phyloP scores from a whole-genome alignment of 2,888 invertebrate genomes.

The Luperina nickerlii region DNA sequence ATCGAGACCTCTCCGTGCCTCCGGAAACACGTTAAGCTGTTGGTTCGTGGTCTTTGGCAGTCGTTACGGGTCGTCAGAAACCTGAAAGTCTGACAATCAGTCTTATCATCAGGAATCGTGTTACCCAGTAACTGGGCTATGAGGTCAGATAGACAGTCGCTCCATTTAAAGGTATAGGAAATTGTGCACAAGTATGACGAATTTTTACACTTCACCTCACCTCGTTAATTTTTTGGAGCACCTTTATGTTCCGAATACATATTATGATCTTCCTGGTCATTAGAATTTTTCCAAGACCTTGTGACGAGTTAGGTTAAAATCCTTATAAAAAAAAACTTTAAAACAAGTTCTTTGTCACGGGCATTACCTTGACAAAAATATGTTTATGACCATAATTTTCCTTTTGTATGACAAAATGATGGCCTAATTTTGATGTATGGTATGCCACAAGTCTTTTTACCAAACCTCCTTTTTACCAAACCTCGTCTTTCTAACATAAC shows the following conservation, averaged over 20 bases:
- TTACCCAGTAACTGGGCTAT: background rate
- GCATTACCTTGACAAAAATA: background rate
- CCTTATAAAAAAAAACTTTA: background rate
- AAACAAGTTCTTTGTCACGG: constrained; percentile 20
- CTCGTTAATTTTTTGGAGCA: background rate
- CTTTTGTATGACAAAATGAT: constrained; percentile 15
- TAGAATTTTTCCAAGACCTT: background rate
- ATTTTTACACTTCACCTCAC: background rate
- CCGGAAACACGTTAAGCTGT: no score
- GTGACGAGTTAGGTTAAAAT: background rate
- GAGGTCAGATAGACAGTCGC: no score
- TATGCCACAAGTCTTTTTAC: no score
- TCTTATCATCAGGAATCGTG: background rate
- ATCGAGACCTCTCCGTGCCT: no score
- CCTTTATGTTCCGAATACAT: background rate
- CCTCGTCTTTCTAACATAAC: no score
- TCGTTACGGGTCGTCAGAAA: background rate
- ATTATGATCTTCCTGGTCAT: constrained; percentile 1
- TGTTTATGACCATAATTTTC: background rate
- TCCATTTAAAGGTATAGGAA: background rate
- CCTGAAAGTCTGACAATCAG: background rate
- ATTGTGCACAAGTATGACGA: background rate
- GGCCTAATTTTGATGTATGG: constrained; percentile 17
- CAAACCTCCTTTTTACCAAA: no score
- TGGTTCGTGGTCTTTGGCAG: background rate